Conservation (phyloP, 2,797 vertebrate species). For the Macropodus opercularis region DNA sequence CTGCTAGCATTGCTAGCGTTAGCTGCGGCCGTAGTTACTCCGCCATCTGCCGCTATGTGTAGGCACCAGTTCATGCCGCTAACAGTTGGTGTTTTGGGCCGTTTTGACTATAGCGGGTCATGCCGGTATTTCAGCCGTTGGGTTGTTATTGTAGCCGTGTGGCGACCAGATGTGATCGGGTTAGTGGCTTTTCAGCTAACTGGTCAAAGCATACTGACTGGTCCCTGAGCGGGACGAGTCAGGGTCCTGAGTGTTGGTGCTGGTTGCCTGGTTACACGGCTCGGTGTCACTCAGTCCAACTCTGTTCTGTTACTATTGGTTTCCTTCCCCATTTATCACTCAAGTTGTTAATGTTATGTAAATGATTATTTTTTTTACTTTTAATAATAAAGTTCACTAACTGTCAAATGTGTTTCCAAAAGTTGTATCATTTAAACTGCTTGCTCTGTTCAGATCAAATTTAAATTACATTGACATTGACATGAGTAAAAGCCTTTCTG, state of each 20-base stretch:
- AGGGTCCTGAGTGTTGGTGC: slow-evolving; percentile 29
- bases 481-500: too few species aligned
- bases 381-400: slow-evolving; percentile 80
- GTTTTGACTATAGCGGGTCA: accelerated
- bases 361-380: slow-evolving; percentile 45
- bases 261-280: slow-evolving; percentile 67
- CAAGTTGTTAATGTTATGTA: slow-evolving; percentile 60
- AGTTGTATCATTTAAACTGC: slow-evolving; percentile 76
- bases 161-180: slow-evolving; percentile 39
- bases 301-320: background rate
- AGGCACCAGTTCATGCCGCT: too few species aligned
- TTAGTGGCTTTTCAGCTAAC: background rate
- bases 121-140: slow-evolving; percentile 3
- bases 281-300: slow-evolving; percentile 40
- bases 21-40: slow-evolving; percentile 25
- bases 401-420: slow-evolving; percentile 79
- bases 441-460: too few species aligned
- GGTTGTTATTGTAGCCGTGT: slow-evolving; percentile 74
- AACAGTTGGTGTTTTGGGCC: too few species aligned
- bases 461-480: too few species aligned
- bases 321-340: background rate
- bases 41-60: too few species aligned
- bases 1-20: slow-evolving; percentile 64
- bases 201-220: background rate
- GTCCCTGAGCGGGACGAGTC: background rate